These are phyloP conservation scores for Salvelinus alpinus DNA, from an alignment of 2,113 vertebrate genomes.

Conservation along the genomic window DNA sequence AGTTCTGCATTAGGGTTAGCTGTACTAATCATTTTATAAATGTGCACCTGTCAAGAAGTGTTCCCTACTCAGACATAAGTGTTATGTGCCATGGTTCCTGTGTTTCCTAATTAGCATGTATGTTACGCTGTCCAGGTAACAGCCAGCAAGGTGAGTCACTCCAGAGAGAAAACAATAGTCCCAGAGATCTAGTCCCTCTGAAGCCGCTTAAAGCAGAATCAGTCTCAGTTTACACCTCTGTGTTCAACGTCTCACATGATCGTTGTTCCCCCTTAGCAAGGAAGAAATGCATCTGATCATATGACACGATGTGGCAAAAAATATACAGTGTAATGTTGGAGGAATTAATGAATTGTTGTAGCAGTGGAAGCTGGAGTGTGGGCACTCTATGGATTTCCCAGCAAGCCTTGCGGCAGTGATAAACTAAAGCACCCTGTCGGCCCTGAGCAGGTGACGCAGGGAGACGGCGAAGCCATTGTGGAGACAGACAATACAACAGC, in stretches of 20 bases:
- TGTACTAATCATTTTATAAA: too few relatives aligned
- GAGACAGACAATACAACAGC: constrained; percentile 14
- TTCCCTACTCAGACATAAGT: too few relatives aligned
- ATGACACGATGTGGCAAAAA: not conserved
- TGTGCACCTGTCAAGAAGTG: too few relatives aligned
- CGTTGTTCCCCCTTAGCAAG: constrained; percentile 20
- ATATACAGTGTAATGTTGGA: too few relatives aligned
- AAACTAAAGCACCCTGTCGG: not conserved
- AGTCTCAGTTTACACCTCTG: constrained; percentile 49
- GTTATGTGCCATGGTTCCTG: not conserved
- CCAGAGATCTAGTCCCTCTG: constrained; percentile 3
- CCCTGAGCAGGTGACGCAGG: not conserved
- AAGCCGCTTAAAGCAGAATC: constrained; percentile 22
- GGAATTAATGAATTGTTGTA: not conserved
- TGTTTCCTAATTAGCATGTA: not conserved
- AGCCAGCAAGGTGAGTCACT: constrained; percentile 40
- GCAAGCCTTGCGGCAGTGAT: not conserved
- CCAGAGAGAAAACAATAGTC: constrained; percentile 52
- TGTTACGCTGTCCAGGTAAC: constrained; percentile 55
- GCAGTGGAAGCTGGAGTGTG: not conserved
- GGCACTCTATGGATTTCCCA: too few relatives aligned
- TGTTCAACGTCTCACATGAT: constrained; percentile 21
- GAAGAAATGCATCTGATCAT: not conserved
- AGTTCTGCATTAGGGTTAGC: too few relatives aligned
- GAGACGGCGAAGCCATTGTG: constrained; percentile 15